Conservation (phyloP, 2,797 vertebrate genomes). For the Chelon labrosus region DNA sequence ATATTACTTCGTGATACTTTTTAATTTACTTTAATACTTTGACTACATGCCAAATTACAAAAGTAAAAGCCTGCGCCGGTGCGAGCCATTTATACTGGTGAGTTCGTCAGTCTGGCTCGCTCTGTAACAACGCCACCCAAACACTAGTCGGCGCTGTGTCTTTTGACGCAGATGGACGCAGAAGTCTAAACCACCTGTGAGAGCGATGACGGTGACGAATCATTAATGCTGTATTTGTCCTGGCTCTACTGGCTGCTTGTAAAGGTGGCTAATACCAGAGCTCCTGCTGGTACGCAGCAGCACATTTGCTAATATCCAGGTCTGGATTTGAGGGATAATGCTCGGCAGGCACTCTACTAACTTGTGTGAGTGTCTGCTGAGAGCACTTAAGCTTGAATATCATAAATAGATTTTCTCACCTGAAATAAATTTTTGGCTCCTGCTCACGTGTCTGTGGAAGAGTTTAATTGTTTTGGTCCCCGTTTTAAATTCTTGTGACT, state of each 20-base stretch:
- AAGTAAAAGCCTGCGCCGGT: too few relatives aligned
- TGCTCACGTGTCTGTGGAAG: not conserved
- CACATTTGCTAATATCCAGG: not conserved
- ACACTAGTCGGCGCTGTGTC: too few relatives aligned
- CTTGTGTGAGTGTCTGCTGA: not conserved
- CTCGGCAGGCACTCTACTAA: not conserved
- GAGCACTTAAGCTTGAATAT: not conserved
- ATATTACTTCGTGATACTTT: not conserved
- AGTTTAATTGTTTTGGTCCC: not conserved
- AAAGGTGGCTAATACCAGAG: not conserved
- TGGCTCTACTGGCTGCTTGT: not conserved
- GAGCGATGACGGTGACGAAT: not conserved
- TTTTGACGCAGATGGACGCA: too few relatives aligned
- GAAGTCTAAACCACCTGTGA: too few relatives aligned
- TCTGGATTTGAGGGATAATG: slow-evolving; percentile 1
- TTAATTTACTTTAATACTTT: too few relatives aligned
- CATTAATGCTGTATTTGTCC: not conserved
- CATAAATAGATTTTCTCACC: too few relatives aligned
- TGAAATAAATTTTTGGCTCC: too few relatives aligned
- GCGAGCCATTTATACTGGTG: too few relatives aligned
- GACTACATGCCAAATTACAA: not conserved
- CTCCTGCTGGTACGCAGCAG: not conserved
- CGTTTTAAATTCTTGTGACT: too few relatives aligned
- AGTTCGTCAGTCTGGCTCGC: too few relatives aligned
- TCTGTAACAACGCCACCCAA: too few relatives aligned